These are phyloP conservation scores for Phaethornis superciliosus DNA, from an alignment of 2,113 vertebrate species.

Conservation along the genomic window DNA sequence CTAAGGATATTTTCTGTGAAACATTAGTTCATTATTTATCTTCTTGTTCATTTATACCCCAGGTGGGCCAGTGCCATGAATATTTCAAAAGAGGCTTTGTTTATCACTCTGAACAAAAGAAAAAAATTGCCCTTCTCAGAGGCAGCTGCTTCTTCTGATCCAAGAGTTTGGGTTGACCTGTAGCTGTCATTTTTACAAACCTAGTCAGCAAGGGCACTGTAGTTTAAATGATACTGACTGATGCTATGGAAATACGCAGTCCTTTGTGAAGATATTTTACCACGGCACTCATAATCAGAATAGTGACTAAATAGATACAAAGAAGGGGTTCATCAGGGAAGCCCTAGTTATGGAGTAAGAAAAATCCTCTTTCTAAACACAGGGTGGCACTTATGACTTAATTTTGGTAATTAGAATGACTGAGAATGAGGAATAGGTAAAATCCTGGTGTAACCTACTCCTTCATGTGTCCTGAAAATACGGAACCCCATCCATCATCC, in stretches of 20 bases:
- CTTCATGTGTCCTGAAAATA: neutral
- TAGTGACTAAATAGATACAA: neutral
- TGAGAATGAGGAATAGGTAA: neutral
- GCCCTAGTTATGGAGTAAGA: neutral
- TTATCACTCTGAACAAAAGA: neutral
- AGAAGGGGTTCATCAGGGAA: neutral
- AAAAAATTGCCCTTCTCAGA: neutral
- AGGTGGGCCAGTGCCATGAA: slow-evolving; percentile 9
- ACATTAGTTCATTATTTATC: slow-evolving; percentile 29
- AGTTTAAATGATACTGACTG: slow-evolving; percentile 13
- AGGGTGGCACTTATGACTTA: neutral
- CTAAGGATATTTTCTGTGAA: neutral
- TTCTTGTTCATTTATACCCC: slow-evolving; percentile 16
- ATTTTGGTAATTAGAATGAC: neutral
- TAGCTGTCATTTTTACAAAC: slow-evolving; percentile 27
- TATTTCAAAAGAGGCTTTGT: slow-evolving; percentile 3
- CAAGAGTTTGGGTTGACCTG: neutral
- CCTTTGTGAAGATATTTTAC: slow-evolving; percentile 16
- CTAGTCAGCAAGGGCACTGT: slow-evolving; percentile 9
- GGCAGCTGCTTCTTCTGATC: neutral
- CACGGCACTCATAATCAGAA: neutral
- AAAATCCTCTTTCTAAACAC: neutral
- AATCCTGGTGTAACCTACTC: neutral
- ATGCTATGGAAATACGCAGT: neutral
- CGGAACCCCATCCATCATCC: accelerated